phyloP scores from a whole-genome alignment of 2,113 vertebrate genomes.

The Campylomormyrus tamandua region DNA sequence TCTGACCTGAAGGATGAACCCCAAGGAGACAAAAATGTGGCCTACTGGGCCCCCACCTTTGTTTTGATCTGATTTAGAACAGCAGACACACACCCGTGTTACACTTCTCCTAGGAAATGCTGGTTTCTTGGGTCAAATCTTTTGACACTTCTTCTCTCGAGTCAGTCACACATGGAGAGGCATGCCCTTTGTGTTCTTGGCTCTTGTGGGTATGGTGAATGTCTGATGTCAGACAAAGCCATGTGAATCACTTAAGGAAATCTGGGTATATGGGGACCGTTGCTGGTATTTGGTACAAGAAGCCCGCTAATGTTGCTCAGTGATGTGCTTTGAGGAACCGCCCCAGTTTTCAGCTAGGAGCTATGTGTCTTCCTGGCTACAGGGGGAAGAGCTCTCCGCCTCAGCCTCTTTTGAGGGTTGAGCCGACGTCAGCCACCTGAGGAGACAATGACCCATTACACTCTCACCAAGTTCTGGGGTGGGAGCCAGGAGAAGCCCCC shows the following conservation, averaged over 20 bases:
- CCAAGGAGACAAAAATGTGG: neutral
- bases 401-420: neutral
- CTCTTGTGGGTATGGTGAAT: neutral
- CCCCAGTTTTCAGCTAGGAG: neutral
- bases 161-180: neutral
- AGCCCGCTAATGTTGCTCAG: neutral
- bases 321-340: neutral
- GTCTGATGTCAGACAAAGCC: neutral
- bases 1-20: neutral
- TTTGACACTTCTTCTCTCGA: neutral
- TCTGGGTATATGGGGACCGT: neutral
- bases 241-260: neutral
- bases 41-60: neutral
- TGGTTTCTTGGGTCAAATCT: conserved; percentile 1
- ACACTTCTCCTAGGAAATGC: neutral
- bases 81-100: neutral
- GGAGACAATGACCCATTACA: neutral
- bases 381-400: neutral
- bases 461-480: neutral
- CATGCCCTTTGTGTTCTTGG: neutral
- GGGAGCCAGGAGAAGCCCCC: neutral
- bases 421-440: neutral
- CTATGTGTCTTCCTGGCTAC: neutral
- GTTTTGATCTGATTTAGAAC: neutral
- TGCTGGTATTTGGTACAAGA: neutral